phyloP scores from a whole-genome alignment of 2,113 vertebrate genomes.

The Xiphorhynchus elegans region DNA sequence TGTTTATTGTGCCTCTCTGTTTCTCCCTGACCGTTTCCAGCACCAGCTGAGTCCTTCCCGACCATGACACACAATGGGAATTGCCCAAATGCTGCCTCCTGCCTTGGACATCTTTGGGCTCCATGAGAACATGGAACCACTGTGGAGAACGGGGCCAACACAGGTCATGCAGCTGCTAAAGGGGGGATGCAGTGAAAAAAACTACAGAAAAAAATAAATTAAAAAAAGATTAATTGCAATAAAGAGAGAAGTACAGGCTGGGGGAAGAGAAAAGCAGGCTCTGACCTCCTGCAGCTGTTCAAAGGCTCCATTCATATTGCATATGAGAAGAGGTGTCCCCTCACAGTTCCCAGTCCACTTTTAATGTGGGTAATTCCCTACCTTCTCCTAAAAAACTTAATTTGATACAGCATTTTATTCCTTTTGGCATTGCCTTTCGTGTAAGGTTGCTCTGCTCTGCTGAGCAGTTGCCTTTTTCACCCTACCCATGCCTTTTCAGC shows the following conservation, averaged over 20 bases:
- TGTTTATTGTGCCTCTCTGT: not conserved
- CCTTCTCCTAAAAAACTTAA: constrained; percentile 34
- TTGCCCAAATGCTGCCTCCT: not conserved
- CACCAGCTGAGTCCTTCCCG: not conserved
- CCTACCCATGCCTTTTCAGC: not conserved
- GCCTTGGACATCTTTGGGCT: not conserved
- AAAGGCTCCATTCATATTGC: not conserved
- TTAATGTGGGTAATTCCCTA: constrained; percentile 32
- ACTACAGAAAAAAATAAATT: not conserved
- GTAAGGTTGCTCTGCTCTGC: constrained; percentile 13
- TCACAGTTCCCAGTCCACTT: constrained; percentile 1
- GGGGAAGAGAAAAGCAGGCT: not conserved
- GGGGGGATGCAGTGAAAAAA: not conserved
- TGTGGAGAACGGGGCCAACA: not conserved
- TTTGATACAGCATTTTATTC: constrained; percentile 20
- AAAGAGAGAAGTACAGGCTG: not conserved
- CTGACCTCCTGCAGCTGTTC: constrained; percentile 27
- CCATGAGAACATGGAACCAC: not conserved
- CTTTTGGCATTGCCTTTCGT: constrained; percentile 1
- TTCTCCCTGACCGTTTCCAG: not conserved
- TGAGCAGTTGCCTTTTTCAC: constrained; percentile 53
- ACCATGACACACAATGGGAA: not conserved
- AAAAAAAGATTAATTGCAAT: not conserved
- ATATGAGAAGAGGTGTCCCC: constrained; percentile 38
- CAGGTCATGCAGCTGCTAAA: not conserved